Evolutionary conservation across 2,888 invertebrate species (phyloP).

Genomic region (Gastrophysa polygoni): DNA sequence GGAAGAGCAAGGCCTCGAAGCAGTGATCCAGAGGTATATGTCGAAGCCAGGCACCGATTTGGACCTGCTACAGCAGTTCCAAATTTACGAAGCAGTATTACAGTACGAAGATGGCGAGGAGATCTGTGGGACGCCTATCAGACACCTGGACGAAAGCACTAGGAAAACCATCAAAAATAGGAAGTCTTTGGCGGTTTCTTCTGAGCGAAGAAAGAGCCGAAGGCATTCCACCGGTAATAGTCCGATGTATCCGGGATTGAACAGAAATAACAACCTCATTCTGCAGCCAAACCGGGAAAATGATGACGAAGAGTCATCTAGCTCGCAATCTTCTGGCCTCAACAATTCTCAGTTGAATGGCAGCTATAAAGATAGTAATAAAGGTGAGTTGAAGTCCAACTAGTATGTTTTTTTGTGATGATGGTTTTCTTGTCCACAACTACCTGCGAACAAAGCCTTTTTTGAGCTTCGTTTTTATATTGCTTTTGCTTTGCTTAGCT

Average conservation of each 20-base stretch:
- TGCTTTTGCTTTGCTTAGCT: constrained; percentile 52
- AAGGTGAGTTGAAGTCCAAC: constrained; percentile 60
- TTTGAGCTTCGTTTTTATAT: constrained; percentile 14
- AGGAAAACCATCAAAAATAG: constrained; percentile 77
- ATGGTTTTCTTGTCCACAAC: too few species aligned
- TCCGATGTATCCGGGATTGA: constrained; percentile 54
- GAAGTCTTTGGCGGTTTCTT: constrained; percentile 65
- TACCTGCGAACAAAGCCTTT: too few species aligned
- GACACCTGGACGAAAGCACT: constrained; percentile 70
- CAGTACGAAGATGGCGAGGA: constrained; percentile 86
- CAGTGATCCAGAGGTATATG: constrained; percentile 87
- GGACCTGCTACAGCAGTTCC: constrained; percentile 91
- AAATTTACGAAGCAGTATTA: constrained; percentile 93
- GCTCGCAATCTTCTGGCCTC: constrained; percentile 65
- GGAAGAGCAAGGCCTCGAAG: constrained; percentile 92
- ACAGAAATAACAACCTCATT: constrained; percentile 42
- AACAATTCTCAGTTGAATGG: constrained; percentile 63
- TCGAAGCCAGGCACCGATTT: constrained; percentile 91
- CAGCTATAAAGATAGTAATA: constrained; percentile 63
- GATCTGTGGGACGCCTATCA: constrained; percentile 65
- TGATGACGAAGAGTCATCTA: constrained; percentile 64
- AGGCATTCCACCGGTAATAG: constrained; percentile 75
- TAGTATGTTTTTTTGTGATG: too few species aligned
- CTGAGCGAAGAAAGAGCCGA: constrained; percentile 79
- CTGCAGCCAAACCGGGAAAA: constrained; percentile 53